Evolutionary conservation across 2,113 vertebrate species (phyloP).

Genomic region (Calcarius ornatus): DNA sequence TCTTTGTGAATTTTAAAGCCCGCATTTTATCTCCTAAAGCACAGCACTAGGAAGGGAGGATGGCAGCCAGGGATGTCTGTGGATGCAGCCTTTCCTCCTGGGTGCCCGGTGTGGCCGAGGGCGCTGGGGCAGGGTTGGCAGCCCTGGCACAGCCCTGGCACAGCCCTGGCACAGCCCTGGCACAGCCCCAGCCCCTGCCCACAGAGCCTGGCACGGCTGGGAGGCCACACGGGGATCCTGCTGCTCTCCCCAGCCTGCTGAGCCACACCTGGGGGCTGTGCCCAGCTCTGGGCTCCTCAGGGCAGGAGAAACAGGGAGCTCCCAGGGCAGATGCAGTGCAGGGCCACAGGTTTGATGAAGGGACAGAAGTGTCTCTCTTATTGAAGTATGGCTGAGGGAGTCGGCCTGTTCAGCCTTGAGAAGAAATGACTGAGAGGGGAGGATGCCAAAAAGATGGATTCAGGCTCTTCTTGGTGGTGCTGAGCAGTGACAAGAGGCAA

Average conservation of each 20-base stretch:
- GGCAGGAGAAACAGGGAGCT: not conserved
- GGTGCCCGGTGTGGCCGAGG: rapidly evolving
- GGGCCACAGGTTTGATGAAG: not conserved
- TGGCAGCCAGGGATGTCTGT: not conserved
- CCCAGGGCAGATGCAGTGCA: rapidly evolving
- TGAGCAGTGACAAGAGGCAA: not conserved
- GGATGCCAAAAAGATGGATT: not conserved
- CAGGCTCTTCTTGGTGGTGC: not conserved
- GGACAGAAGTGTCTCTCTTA: too few relatives aligned
- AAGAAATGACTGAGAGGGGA: not conserved
- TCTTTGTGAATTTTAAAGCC: not conserved
- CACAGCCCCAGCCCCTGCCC: too few relatives aligned
- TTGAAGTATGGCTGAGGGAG: not conserved
- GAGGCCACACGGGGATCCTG: not conserved
- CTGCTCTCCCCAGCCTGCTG: not conserved
- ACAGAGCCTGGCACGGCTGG: not conserved
- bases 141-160: rapidly evolving
- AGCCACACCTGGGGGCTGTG: not conserved
- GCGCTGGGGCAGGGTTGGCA: rapidly evolving
- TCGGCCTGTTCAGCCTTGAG: not conserved
- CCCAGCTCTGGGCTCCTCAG: not conserved
- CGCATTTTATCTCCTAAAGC: not conserved
- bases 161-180: rapidly evolving
- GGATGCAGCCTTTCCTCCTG: rapidly evolving
- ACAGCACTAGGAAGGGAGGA: not conserved